Base-by-base conservation (phyloP, 2,113 vertebrate genomes). In the Platysteira castanea region DNA sequence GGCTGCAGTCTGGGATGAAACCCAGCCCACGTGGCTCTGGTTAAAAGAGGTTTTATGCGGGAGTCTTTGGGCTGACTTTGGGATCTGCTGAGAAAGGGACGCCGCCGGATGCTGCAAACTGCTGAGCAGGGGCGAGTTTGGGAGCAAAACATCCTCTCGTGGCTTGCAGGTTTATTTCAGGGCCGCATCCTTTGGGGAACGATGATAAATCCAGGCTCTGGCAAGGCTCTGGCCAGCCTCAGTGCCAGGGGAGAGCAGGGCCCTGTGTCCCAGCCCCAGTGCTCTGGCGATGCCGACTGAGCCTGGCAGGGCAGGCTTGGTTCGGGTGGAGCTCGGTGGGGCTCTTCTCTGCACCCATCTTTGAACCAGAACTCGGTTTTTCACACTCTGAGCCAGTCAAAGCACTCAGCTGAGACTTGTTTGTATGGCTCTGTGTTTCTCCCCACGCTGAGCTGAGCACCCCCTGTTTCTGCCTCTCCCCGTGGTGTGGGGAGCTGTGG, bases 401-500 rank as follows among this genome's bases (percentile, higher is more conserved):
- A 53, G 6, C 5, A 0, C 63, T 8, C 20, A 2, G 3, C 28
- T 23, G 20, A 13, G 52, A 0, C 5, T 15, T 17, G 20, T 33
- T 37, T 69, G 39, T 3, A 0, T 9, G 1, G 0, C 30, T 33
- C 22, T 8, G 28, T 18, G 39, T 1, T 64, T 47, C 31, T 6
- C 50, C 50, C 41, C 27, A 8, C 0, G 1, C 33, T 7, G 60
- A 16, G 41, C 2, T 20, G 35, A 33, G 15, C 27, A 5, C 24
- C 15, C 4, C 42, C 52, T 35, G 2, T 4, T 47, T 4, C 41
- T 31, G 24, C 35, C 1, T 30, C n/a, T 67, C 14, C 14, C 37
- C 3, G 0, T 0, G 41, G 5, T 12, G 68, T 5, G 14, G 7
- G 24, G 23, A 56, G 28, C 13, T 3, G 39, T 3, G 3, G 50